A percentile compares a stretch with the other conserved stretches of the same genome.
Conservation (phyloP, 2,797 vertebrate species). For the Myripristis jacobus region DNA sequence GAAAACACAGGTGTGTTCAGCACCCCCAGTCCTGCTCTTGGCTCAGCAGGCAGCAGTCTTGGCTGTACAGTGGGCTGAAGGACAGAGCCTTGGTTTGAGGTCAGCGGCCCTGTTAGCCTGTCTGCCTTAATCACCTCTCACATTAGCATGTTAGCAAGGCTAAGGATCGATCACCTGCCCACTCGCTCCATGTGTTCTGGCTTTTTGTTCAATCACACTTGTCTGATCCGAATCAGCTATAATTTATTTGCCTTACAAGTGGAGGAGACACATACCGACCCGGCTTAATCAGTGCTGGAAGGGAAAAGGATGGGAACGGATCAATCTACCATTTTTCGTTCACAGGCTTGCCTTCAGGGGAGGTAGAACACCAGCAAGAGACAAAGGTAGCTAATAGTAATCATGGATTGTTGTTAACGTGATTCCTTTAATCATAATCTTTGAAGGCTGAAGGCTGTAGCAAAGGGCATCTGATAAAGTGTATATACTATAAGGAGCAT, state of each 20-base stretch:
- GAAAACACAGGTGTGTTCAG: not conserved
- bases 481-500: not conserved
- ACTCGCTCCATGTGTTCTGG: slow-evolving; percentile 49
- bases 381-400: slow-evolving; percentile 28
- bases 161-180: slow-evolving; percentile 65
- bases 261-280: slow-evolving; percentile 60
- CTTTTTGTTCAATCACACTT: slow-evolving; percentile 73
- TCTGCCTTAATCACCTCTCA: slow-evolving; percentile 71
- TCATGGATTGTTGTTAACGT: slow-evolving; percentile 9
- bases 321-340: slow-evolving; percentile 53
- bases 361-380: slow-evolving; percentile 10
- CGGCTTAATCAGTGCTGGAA: slow-evolving; percentile 64
- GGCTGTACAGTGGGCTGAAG: slow-evolving; percentile 29
- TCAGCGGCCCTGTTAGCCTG: slow-evolving; percentile 47
- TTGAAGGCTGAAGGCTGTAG: not conserved
- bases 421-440: not conserved
- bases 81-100: slow-evolving; percentile 54
- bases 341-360: slow-evolving; percentile 25
- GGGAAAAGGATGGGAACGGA: slow-evolving; percentile 54
- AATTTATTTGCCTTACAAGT: slow-evolving; percentile 79
- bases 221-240: slow-evolving; percentile 73
- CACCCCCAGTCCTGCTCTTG: not conserved
- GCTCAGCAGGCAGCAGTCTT: slow-evolving; percentile 10
- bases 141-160: slow-evolving; percentile 65
- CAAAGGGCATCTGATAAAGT: not conserved